Evolutionary conservation across 2,113 vertebrate genomes (phyloP), one percentile per base, ranked within the genome.

Genomic region (Myiagra hebetior): DNA sequence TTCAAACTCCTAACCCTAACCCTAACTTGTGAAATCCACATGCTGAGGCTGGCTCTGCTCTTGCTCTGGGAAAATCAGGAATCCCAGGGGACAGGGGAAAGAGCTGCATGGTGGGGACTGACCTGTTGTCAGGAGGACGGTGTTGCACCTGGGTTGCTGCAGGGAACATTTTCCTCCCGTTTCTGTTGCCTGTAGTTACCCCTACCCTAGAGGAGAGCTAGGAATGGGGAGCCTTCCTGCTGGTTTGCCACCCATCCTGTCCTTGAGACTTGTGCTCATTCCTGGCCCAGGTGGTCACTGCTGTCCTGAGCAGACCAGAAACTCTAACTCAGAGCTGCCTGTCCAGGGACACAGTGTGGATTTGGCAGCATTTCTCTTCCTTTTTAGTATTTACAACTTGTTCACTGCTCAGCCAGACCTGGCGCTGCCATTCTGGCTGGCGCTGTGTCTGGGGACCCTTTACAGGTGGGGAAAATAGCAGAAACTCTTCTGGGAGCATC

Each of bases 401-500:
- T 23, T 65, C 10, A 0, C 37, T 70, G 46, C 35, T 69, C 0
- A 0, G 30, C 30, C 69, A 35, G 64, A 55, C 30, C 41, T n/a
- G 42, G 37, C 53, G 35, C 67, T 62, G 57, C 44, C 30, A 14
- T 50, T 87, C 30, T 56, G 78, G 15, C 53, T 87, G 53, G 15
- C 2, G 0, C 30, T 41, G 35, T 2, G 9, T 77, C 60, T 74
- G 41, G 30, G 52, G 21, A 31, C n/a, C 39, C 39, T 59, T 62
- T 60, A 17, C 30, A 76, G 44, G 37, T 84, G 27, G 44, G 56
- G 27, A 84, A 63, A 9, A 59, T 35, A 22, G 28, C 70, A 85
- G 49, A 76, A 63, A 42, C 80, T 91, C 22, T 56, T 68, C 31
- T 67, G 67, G 84, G 72, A 86, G 33, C 31, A 3, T 33, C 50